Percentiles rank a stretch among this genome's conserved stretches.
Evolutionary conservation across 2,113 vertebrate genomes (phyloP).

Genomic region (Dromiciops gliroides): DNA sequence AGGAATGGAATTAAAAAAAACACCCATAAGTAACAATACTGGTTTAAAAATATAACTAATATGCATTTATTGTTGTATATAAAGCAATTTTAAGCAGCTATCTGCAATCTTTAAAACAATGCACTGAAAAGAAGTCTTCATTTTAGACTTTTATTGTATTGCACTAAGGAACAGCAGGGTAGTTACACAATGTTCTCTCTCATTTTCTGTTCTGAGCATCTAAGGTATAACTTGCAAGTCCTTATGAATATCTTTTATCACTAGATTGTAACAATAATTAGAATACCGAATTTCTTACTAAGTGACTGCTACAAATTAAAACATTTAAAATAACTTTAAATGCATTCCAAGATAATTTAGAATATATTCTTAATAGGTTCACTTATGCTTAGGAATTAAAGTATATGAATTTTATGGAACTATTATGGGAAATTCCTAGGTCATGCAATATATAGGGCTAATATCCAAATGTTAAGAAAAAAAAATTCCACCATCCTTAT

Average conservation of each 20-base stretch:
- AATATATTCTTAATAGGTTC: constrained; percentile 60
- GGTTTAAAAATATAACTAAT: constrained; percentile 34
- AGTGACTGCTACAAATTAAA: constrained; percentile 75
- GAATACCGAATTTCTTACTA: constrained; percentile 68
- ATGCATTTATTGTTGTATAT: constrained; percentile 59
- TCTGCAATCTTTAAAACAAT: constrained; percentile 69
- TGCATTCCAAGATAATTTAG: constrained; percentile 74
- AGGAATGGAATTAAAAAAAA: constrained; percentile 12
- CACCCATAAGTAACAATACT: constrained; percentile 21
- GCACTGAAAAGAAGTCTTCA: constrained; percentile 76
- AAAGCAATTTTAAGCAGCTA: constrained; percentile 62
- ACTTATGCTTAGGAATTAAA: constrained; percentile 77
- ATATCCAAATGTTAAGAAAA: constrained; percentile 62
- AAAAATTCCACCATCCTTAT: constrained; percentile 49
- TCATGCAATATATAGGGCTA: constrained; percentile 77
- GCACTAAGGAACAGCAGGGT: constrained; percentile 85
- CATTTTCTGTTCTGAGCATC: constrained; percentile 71
- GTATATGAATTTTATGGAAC: constrained; percentile 71
- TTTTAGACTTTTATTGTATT: constrained; percentile 81
- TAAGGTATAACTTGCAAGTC: constrained; percentile 73
- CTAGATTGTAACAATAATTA: constrained; percentile 61
- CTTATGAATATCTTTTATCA: constrained; percentile 75
- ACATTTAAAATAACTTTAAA: constrained; percentile 75
- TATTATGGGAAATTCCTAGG: constrained; percentile 67
- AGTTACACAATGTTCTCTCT: constrained; percentile 79